Base-by-base conservation (phyloP, 2,113 vertebrate genomes). In the Tretioscincus oriximinensis region DNA sequence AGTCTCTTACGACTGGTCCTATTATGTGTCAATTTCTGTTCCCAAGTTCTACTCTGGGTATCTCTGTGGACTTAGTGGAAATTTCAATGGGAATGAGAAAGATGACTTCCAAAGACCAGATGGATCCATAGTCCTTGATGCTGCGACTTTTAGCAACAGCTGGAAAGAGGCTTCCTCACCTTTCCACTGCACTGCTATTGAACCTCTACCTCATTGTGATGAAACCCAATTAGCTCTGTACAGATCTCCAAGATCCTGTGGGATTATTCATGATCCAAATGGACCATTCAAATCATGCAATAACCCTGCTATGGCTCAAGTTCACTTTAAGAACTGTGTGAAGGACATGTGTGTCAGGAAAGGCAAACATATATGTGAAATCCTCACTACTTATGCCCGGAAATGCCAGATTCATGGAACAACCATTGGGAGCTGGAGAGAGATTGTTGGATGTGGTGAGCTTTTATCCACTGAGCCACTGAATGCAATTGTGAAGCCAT, bases 11-110 rank as follows among this genome's bases (percentile, higher is more conserved):
- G 90, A 93, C 63, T 91, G 92, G 92, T 81, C 86, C 28, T 88
- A 92, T 75, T 85, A 88, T 26, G 76, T 94, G 11, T 80, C 77
- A 1, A 3, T 94, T 80, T 92, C 83, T 10, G 90, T 88, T 22
- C 93, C 94, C 2, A 72, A 35, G 45, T 66, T 81, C 81, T 95
- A 93, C 82, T 86, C 7, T 0, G 75, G 89, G 0, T 78, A 88
- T 63, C 82, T 95, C 9, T 90, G 87, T 26, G 92, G 93, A 70
- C 91, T 94, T 11, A 93, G 93, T 80, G 93, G 95, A 18, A 78
- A 94, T 22, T 88, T 91, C 75, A 94, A 90, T 70, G 84, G 86
- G 41, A 22, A 73, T 1, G 79, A 1, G 0, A 5, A 49, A 0
- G 93, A 94, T 8, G 94, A 95, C 29, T 84, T 78, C 49, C 8